Evolutionary conservation across 2,888 invertebrate genomes (phyloP).

Genomic region (Bibio marci): DNA sequence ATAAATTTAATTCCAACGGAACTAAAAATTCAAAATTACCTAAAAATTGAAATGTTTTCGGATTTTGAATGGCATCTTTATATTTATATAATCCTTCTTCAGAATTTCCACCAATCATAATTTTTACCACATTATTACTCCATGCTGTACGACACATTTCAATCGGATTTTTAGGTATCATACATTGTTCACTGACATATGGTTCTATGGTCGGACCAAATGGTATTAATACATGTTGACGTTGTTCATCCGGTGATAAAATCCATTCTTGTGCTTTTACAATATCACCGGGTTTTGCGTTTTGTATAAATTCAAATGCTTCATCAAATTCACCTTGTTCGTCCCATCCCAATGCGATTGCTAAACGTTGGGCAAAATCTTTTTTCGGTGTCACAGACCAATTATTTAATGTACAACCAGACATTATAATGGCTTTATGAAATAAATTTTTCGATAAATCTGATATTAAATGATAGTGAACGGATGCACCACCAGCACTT

Average conservation of each 20-base stretch:
- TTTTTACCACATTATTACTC: constrained; percentile 17
- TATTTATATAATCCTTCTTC: background rate
- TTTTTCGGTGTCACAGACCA: constrained; percentile 19
- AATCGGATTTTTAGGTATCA: constrained; percentile 21
- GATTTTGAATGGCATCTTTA: background rate
- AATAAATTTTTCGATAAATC: constrained; percentile 27
- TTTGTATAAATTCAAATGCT: constrained; percentile 24
- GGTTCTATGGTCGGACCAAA: constrained; percentile 26
- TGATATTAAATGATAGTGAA: constrained; percentile 30
- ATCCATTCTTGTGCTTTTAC: constrained; percentile 22
- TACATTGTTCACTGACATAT: constrained; percentile 20
- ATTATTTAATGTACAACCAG: constrained; percentile 20
- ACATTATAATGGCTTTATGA: constrained; percentile 24
- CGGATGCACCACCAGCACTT: constrained; percentile 33
- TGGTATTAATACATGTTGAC: constrained; percentile 19
- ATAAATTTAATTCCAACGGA: background rate
- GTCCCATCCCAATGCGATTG: constrained; percentile 22
- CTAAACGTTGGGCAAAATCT: constrained; percentile 21
- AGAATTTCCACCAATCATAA: background rate
- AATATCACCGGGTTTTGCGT: constrained; percentile 21
- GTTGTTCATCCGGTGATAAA: constrained; percentile 19
- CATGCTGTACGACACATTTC: constrained; percentile 25
- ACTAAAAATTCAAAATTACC: background rate
- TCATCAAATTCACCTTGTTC: constrained; percentile 22
- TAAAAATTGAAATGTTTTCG: background rate